phyloP scores from a whole-genome alignment of 2,797 vertebrate species.

The Periophthalmus magnuspinnatus region DNA sequence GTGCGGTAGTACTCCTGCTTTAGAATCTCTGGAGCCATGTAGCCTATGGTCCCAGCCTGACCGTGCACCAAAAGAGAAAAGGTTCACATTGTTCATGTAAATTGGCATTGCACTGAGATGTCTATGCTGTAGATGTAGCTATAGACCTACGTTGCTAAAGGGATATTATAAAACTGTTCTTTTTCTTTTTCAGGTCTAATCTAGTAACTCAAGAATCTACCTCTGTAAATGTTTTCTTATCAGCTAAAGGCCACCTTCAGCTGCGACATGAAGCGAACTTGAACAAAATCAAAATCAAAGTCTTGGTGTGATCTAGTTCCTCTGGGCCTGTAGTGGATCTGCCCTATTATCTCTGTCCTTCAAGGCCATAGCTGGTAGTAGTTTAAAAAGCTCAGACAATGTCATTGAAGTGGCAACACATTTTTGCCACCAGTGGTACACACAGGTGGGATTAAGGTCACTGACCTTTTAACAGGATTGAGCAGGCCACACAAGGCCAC shows the following conservation, averaged over 20 bases:
- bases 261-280: too few relatives aligned
- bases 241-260: too few relatives aligned
- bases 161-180: too few relatives aligned
- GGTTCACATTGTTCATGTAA: neutral
- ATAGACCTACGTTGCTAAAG: too few relatives aligned
- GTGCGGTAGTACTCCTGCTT: conserved; percentile 81
- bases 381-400: conserved; percentile 35
- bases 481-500: conserved; percentile 17
- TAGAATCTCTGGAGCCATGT: conserved; percentile 78
- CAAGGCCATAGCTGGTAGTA: conserved; percentile 24
- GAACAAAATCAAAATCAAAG: too few relatives aligned
- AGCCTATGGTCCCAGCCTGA: conserved; percentile 74
- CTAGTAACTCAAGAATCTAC: too few relatives aligned
- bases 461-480: conserved; percentile 53
- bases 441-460: conserved; percentile 23
- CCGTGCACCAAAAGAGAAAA: neutral
- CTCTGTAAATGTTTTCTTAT: too few relatives aligned
- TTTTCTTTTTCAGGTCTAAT: too few relatives aligned
- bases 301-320: neutral
- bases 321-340: neutral
- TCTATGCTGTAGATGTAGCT: neutral
- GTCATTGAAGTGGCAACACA: conserved; percentile 13
- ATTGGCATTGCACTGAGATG: neutral
- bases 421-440: conserved; percentile 1
- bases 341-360: conserved; percentile 24